phyloP scores from a whole-genome alignment of 2,797 vertebrate species.

The Zalophus californianus region DNA sequence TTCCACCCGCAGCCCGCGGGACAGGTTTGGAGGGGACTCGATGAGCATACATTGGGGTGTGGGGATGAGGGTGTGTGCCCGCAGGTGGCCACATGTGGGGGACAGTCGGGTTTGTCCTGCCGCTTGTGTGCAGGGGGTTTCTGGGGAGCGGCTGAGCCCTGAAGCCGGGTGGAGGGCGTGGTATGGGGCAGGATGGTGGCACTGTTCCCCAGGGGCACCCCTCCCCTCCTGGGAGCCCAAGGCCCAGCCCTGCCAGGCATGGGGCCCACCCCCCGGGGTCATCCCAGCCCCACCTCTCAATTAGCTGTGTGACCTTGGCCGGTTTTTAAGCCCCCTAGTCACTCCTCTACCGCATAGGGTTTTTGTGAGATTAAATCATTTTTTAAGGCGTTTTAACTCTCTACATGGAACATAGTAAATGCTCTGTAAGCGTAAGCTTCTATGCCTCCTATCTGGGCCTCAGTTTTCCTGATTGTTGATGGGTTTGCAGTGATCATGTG shows the following conservation, averaged over 20 bases:
- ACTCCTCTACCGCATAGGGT: neutral
- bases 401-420: neutral
- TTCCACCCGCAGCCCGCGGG: neutral
- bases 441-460: neutral
- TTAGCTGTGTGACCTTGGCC: constrained; percentile 66
- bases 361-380: constrained; percentile 46
- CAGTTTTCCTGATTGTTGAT: constrained; percentile 33
- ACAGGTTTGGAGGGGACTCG: neutral
- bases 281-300: neutral
- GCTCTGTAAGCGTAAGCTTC: neutral
- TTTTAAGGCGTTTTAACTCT: constrained; percentile 28
- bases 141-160: neutral
- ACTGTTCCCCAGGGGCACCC: neutral
- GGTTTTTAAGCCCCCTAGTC: neutral
- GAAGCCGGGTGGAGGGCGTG: neutral
- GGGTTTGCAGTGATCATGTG: neutral
- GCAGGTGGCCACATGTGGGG: neutral
- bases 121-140: neutral
- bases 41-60: neutral
- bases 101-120: neutral
- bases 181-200: neutral
- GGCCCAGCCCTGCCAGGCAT: neutral
- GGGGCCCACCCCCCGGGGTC: neutral
- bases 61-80: neutral
- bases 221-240: fast-evolving